These are phyloP conservation scores for Epizoanthus illoricatus DNA, from an alignment of 92 coral and sea anemone genomes.

Conservation along the genomic window DNA sequence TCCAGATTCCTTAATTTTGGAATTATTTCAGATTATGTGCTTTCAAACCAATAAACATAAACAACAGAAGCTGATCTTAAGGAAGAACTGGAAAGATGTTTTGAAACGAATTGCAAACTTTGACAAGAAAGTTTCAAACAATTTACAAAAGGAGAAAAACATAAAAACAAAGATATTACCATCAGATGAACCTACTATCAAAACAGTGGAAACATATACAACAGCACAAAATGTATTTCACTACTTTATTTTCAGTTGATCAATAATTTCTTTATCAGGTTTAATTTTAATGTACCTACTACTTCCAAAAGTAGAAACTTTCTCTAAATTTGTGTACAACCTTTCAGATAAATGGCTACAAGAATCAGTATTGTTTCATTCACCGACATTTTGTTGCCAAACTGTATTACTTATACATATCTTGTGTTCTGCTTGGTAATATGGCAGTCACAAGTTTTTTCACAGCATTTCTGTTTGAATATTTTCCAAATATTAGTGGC, in stretches of 20 bases:
- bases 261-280: slow-evolving; percentile 11
- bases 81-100: slow-evolving; percentile 21
- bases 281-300: background rate
- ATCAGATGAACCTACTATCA: too few relatives aligned
- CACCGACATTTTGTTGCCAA: background rate
- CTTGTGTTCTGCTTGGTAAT: slow-evolving; percentile 23
- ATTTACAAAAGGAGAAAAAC: too few relatives aligned
- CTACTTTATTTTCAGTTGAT: background rate
- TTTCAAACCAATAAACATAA: slow-evolving; percentile 25
- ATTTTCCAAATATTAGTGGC: background rate
- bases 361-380: background rate
- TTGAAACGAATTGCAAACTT: slow-evolving; percentile 31
- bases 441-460: slow-evolving; percentile 11
- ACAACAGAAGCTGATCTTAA: background rate
- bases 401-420: slow-evolving; percentile 14
- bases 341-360: background rate
- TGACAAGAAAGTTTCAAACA: background rate
- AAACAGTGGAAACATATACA: background rate
- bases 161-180: too few relatives aligned
- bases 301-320: slow-evolving; percentile 18
- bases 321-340: slow-evolving; percentile 24
- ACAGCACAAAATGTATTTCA: background rate
- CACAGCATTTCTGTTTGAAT: slow-evolving; percentile 10
- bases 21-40: background rate
- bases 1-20: background rate